These are phyloP conservation scores for Philaenus spumarius DNA, from an alignment of 1,140 invertebrate species.

Conservation along the genomic window DNA sequence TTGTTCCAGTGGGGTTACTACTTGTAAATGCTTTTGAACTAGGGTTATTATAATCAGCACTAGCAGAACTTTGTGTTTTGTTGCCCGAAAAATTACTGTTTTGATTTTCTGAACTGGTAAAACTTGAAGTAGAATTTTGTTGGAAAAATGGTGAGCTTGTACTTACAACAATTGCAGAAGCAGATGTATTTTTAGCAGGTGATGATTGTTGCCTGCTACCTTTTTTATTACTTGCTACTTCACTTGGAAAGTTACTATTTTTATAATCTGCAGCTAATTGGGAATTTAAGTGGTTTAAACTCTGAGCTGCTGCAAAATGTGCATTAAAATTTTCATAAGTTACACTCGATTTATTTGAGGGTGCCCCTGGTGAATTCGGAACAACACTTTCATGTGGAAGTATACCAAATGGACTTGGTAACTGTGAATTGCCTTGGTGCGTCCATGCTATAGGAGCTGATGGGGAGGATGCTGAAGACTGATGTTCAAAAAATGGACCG, in stretches of 20 bases:
- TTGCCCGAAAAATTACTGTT: constrained; percentile 3
- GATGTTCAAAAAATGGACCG: constrained; percentile 54
- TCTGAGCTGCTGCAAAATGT: constrained; percentile 55
- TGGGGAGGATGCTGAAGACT: constrained; percentile 46
- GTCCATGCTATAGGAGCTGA: constrained; percentile 49
- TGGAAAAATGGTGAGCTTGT: constrained; percentile 10
- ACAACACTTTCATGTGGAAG: constrained; percentile 68
- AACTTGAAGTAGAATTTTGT: neutral
- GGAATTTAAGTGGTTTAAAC: constrained; percentile 54
- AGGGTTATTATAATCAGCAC: neutral
- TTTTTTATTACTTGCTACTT: constrained; percentile 12
- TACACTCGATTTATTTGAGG: constrained; percentile 38
- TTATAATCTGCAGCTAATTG: constrained; percentile 25
- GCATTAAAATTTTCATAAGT: constrained; percentile 58
- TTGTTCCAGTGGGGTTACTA: too few species aligned
- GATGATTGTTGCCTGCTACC: constrained; percentile 41
- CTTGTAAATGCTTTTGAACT: too few species aligned
- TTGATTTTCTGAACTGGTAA: constrained; percentile 11
- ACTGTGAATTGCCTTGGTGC: constrained; percentile 53
- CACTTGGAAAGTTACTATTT: neutral
- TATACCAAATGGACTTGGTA: constrained; percentile 66
- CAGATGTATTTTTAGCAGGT: constrained; percentile 11
- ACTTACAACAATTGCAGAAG: neutral
- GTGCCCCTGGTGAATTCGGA: constrained; percentile 53
- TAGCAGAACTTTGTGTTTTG: neutral